These are phyloP conservation scores for Caenorhabditis latens DNA, from an alignment of 1,140 invertebrate genomes.

Conservation along the genomic window DNA sequence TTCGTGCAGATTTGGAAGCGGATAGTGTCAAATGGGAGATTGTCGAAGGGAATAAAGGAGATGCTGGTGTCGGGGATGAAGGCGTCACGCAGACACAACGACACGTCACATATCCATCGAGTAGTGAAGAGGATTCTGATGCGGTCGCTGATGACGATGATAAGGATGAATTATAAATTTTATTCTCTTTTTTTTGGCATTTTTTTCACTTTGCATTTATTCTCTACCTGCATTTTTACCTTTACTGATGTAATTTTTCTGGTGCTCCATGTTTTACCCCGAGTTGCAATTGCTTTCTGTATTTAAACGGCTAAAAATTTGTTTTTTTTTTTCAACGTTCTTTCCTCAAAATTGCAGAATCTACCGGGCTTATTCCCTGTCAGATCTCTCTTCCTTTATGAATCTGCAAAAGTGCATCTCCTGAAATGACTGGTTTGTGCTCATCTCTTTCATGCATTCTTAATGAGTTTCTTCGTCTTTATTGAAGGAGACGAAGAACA, in stretches of 20 bases:
- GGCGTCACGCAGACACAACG: background rate
- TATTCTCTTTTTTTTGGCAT: too few species aligned
- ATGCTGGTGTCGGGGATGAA: constrained; percentile 8
- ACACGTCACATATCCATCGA: constrained; percentile 31
- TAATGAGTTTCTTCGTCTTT: background rate
- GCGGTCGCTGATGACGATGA: background rate
- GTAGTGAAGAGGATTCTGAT: constrained; percentile 34
- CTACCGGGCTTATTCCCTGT: too few species aligned
- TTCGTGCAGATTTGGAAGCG: constrained; percentile 74
- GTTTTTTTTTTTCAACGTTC: too few species aligned
- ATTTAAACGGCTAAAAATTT: too few species aligned
- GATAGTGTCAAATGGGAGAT: constrained; percentile 73
- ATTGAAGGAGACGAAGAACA: too few species aligned
- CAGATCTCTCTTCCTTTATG: too few species aligned
- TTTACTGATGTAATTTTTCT: too few species aligned
- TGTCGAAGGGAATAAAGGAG: constrained; percentile 51
- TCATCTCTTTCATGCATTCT: constrained; percentile 1
- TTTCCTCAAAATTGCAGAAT: too few species aligned
- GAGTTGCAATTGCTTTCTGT: too few species aligned
- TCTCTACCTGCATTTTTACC: too few species aligned
- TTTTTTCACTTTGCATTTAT: too few species aligned
- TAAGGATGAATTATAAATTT: background rate
- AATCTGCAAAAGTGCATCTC: background rate
- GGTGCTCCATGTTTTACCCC: too few species aligned
- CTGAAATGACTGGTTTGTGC: background rate